These are phyloP conservation scores for Diloba caeruleocephala DNA, from an alignment of 2,888 invertebrate genomes.

Conservation along the genomic window DNA sequence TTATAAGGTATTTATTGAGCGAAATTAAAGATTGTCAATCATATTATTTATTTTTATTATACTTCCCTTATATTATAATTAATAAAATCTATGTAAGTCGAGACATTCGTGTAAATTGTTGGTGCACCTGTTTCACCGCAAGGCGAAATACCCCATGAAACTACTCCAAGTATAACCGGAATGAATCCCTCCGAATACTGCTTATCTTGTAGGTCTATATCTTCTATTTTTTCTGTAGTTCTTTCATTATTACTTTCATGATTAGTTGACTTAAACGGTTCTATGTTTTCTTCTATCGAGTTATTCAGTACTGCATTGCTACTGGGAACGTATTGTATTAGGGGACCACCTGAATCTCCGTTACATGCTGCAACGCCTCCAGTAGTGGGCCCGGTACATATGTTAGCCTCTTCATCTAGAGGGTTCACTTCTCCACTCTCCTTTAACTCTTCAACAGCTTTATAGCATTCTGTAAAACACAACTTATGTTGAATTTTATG, in stretches of 20 bases:
- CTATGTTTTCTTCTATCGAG: slow-evolving; percentile 43
- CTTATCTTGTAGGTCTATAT: slow-evolving; percentile 21
- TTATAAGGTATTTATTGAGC: slow-evolving; percentile 33
- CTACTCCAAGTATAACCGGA: slow-evolving; percentile 83
- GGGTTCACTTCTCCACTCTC: slow-evolving; percentile 76
- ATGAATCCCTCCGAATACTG: slow-evolving; percentile 42
- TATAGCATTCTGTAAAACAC: slow-evolving; percentile 74
- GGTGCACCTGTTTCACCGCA: slow-evolving; percentile 86
- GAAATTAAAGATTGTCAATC: slow-evolving; percentile 30
- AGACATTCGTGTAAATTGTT: slow-evolving; percentile 87
- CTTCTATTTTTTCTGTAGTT: slow-evolving; percentile 8
- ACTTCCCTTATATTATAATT: slow-evolving; percentile 50
- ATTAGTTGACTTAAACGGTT: slow-evolving; percentile 23
- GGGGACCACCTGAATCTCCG: slow-evolving; percentile 89
- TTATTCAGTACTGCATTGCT: slow-evolving; percentile 47
- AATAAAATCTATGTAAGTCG: slow-evolving; percentile 83
- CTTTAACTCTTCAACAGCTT: slow-evolving; percentile 73
- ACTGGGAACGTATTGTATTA: slow-evolving; percentile 68
- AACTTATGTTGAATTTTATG: not conserved
- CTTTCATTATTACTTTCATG: slow-evolving; percentile 22
- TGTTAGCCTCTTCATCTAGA: slow-evolving; percentile 77
- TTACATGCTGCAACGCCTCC: slow-evolving; percentile 86
- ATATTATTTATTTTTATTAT: slow-evolving; percentile 34
- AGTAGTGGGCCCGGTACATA: slow-evolving; percentile 87
- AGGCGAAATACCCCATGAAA: slow-evolving; percentile 88